phyloP scores from a whole-genome alignment of 2,797 vertebrate genomes.

The Presbytis comata region DNA sequence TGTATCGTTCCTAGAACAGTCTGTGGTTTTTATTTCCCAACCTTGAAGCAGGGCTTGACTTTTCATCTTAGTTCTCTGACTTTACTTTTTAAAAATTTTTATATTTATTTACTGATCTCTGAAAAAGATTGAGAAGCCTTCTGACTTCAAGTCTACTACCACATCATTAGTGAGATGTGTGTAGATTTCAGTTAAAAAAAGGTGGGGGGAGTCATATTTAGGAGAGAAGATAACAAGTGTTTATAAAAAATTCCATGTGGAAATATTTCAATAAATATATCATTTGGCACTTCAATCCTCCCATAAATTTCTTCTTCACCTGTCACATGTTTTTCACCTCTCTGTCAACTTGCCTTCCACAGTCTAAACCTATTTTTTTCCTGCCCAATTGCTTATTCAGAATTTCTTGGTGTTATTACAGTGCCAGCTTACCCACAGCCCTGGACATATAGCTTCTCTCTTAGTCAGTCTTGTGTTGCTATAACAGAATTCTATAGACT shows the following conservation, averaged over 20 bases:
- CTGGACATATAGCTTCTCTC: not conserved
- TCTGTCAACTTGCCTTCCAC: not conserved
- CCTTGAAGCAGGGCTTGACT: not conserved
- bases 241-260: not conserved
- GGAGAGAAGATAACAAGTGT: not conserved
- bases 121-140: not conserved
- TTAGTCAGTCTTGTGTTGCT: not conserved
- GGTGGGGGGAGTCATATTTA: not conserved
- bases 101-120: not conserved
- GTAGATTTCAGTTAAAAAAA: not conserved
- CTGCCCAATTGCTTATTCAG: not conserved
- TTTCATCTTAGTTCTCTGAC: not conserved
- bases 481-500: not conserved
- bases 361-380: not conserved
- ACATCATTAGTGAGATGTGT: not conserved
- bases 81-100: not conserved
- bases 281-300: not conserved
- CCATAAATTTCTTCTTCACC: not conserved
- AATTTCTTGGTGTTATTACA: not conserved
- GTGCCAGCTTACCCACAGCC: not conserved
- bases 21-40: not conserved
- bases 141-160: not conserved
- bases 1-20: not conserved
- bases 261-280: not conserved
- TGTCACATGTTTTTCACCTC: not conserved